A percentile compares a stretch with the other conserved stretches of the same genome.
These are phyloP conservation scores for Caprella mutica DNA, from an alignment of 2,888 invertebrate genomes.

Conservation along the genomic window DNA sequence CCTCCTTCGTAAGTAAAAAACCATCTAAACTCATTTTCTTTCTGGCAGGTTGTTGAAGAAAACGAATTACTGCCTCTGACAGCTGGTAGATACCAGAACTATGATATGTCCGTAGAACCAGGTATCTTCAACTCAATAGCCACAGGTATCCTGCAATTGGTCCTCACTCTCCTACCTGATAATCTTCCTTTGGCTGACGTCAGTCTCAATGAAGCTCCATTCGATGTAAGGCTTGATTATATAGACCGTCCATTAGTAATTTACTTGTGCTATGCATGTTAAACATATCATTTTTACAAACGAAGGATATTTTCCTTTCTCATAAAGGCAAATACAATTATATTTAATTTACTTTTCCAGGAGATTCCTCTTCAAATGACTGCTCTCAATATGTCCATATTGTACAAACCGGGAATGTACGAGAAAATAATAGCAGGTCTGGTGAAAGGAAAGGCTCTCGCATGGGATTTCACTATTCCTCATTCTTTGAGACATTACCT, in stretches of 20 bases:
- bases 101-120: constrained; percentile 66
- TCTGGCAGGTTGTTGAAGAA: constrained; percentile 24
- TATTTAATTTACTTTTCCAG: neutral
- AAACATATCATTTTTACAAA: too few species aligned
- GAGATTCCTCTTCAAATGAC: constrained; percentile 17
- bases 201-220: neutral
- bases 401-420: constrained; percentile 26
- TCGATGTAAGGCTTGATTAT: too few species aligned
- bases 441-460: constrained; percentile 21
- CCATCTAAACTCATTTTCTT: neutral
- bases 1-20: too few species aligned
- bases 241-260: too few species aligned
- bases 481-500: constrained; percentile 20
- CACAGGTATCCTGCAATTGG: constrained; percentile 57
- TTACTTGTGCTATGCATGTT: too few species aligned
- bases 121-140: constrained; percentile 69
- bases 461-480: constrained; percentile 23
- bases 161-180: constrained; percentile 62
- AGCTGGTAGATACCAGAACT: constrained; percentile 63
- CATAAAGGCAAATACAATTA: too few species aligned
- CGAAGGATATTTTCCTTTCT: too few species aligned
- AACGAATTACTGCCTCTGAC: constrained; percentile 40
- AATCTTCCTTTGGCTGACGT: constrained; percentile 22
- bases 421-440: constrained; percentile 24
- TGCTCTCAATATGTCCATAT: constrained; percentile 25